Evolutionary conservation across 2,888 invertebrate genomes (phyloP).

Genomic region (Coelogynopora nodosa): DNA sequence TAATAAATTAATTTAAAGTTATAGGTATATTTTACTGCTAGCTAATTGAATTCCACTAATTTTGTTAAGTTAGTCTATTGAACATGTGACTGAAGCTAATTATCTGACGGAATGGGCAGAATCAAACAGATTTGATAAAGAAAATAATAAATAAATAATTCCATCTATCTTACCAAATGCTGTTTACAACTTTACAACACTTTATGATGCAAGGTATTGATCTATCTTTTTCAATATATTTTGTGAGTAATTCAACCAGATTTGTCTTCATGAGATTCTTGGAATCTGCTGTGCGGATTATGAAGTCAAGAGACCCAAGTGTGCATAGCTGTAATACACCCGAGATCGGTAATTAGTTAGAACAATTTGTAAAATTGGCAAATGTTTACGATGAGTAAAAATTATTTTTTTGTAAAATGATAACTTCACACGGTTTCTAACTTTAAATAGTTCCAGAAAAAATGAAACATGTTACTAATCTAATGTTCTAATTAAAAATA

Average conservation of each 20-base stretch:
- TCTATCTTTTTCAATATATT: background rate
- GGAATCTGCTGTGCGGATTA: background rate
- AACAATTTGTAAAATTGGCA: too few species aligned
- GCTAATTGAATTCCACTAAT: background rate
- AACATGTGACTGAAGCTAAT: background rate
- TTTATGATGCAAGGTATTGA: background rate
- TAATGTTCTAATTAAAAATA: too few species aligned
- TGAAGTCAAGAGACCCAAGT: background rate
- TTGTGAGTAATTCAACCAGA: background rate
- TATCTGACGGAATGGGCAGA: too few species aligned
- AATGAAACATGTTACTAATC: too few species aligned
- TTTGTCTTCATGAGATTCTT: background rate
- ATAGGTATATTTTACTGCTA: background rate
- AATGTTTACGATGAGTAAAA: too few species aligned
- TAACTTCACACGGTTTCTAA: too few species aligned
- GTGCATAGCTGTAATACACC: background rate
- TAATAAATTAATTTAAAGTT: too few species aligned
- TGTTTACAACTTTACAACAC: background rate
- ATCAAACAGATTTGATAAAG: too few species aligned
- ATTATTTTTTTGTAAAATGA: too few species aligned
- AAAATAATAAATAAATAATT: too few species aligned
- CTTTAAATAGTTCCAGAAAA: too few species aligned
- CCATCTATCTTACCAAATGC: slow-evolving; percentile 10
- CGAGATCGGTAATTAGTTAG: too few species aligned
- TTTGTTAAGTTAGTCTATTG: background rate